Percentiles rank a stretch among this genome's conserved stretches.
Conservation (phyloP, 2,888 invertebrate species). For the Drosophila phalerata region DNA sequence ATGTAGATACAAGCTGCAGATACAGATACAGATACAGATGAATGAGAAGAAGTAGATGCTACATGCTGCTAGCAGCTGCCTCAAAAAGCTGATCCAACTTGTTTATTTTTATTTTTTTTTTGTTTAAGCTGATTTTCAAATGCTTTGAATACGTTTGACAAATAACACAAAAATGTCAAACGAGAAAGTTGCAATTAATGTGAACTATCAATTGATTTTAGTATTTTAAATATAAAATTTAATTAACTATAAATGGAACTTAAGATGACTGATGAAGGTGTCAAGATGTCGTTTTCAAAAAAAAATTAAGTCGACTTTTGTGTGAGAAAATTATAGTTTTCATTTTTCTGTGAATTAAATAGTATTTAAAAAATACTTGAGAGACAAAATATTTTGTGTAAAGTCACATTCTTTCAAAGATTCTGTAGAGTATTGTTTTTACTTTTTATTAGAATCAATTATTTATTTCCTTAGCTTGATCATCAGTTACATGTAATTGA, state of each 20-base stretch:
- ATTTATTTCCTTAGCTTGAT: neutral
- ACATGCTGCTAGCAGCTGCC: conserved; percentile 38
- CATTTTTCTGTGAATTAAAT: neutral
- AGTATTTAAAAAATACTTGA: too few relatives aligned
- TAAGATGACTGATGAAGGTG: neutral
- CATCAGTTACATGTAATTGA: neutral
- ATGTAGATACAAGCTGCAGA: conserved; percentile 13
- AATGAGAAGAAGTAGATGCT: conserved; percentile 27
- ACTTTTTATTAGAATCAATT: too few relatives aligned
- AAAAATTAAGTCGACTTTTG: too few relatives aligned
- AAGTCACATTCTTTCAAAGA: too few relatives aligned
- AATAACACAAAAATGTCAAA: conserved; percentile 27
- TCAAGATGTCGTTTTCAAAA: neutral
- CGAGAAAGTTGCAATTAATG: conserved; percentile 47
- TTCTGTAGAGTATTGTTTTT: too few relatives aligned
- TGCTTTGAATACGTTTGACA: conserved; percentile 22
- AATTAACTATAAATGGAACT: neutral
- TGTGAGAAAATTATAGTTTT: too few relatives aligned
- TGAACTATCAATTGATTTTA: conserved; percentile 12
- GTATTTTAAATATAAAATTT: neutral
- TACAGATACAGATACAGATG: neutral
- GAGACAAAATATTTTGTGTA: too few relatives aligned
- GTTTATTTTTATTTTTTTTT: conserved; percentile 23
- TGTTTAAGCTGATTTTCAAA: conserved; percentile 23
- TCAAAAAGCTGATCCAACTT: conserved; percentile 42